Conservation (phyloP, 2,113 vertebrate species). For the Indri indri region DNA sequence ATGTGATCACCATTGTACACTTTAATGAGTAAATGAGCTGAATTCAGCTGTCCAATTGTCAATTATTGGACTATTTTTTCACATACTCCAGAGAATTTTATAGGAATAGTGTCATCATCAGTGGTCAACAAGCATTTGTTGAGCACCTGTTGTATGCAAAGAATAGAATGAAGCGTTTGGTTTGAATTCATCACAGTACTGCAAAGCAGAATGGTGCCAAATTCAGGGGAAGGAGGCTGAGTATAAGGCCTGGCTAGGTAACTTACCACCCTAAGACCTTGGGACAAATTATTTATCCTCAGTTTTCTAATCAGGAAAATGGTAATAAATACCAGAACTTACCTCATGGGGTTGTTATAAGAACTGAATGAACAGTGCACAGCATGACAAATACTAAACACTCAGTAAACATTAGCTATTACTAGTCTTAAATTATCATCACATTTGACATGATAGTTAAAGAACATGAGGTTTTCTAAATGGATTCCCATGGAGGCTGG, state of each 20-base stretch:
- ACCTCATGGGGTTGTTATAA: neutral
- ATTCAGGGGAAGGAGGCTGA: neutral
- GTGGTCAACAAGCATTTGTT: neutral
- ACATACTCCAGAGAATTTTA: neutral
- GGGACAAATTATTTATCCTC: neutral
- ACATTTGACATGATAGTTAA: neutral
- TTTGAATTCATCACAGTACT: neutral
- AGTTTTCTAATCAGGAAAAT: conserved; percentile 32
- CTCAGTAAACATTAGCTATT: neutral
- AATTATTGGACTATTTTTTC: neutral
- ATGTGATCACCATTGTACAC: neutral
- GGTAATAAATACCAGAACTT: neutral
- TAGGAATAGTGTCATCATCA: neutral
- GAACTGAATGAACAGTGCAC: neutral
- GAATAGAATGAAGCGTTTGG: neutral
- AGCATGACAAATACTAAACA: neutral
- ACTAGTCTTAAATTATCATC: neutral
- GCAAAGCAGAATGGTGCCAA: neutral
- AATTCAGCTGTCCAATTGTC: neutral
- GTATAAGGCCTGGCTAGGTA: neutral
- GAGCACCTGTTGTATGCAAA: neutral
- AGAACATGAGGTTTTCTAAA: neutral
- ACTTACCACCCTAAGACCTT: neutral
- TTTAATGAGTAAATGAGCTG: neutral
- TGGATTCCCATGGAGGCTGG: neutral